A percentile compares a stretch with the other conserved stretches of the same genome.
These are phyloP conservation scores for Campylomormyrus tamandua DNA, from an alignment of 2,113 vertebrate genomes.

Conservation along the genomic window DNA sequence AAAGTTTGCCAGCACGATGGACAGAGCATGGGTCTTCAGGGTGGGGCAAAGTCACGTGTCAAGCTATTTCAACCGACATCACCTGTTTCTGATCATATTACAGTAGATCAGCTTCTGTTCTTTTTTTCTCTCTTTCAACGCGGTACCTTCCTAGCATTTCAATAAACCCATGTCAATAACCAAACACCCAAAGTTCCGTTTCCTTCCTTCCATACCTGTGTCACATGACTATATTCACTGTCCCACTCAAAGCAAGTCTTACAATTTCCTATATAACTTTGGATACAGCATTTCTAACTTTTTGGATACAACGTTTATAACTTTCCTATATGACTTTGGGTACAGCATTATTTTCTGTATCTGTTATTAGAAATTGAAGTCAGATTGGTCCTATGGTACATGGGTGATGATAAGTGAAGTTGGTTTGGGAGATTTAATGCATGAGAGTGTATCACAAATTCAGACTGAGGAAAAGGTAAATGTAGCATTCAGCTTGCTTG, in stretches of 20 bases:
- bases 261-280: neutral
- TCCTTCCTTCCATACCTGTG: neutral
- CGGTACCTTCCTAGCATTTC: neutral
- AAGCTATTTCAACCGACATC: neutral
- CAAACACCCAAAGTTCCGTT: neutral
- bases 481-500: neutral
- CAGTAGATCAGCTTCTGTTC: neutral
- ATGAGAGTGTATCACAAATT: neutral
- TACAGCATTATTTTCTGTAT: neutral
- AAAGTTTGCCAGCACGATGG: neutral
- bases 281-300: neutral
- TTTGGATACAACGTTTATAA: neutral
- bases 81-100: neutral
- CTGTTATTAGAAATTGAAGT: neutral
- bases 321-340: neutral
- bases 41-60: neutral
- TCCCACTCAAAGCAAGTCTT: neutral
- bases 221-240: neutral
- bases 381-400: neutral
- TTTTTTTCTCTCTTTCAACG: neutral
- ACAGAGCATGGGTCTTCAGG: neutral
- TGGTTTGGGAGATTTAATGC: neutral
- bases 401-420: neutral
- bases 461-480: neutral
- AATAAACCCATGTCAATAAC: neutral